phyloP scores from a whole-genome alignment of 2,113 vertebrate species.

The Crypturellus undulatus region DNA sequence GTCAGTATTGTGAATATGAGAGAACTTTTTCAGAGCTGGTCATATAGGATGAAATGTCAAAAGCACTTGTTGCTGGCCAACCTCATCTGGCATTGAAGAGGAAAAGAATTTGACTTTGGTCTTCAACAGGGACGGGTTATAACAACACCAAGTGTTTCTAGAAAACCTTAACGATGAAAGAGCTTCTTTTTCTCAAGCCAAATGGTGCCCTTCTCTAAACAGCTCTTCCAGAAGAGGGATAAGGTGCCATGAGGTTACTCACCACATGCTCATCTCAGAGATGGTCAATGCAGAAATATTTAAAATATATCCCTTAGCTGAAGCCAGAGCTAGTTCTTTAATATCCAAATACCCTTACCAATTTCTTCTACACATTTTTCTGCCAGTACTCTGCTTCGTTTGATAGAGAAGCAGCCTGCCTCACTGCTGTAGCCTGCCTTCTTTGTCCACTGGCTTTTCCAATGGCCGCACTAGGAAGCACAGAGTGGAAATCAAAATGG shows the following conservation, averaged over 20 bases:
- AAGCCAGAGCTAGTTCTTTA: neutral
- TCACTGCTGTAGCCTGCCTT: neutral
- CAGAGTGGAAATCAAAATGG: neutral
- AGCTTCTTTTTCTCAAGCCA: constrained; percentile 47
- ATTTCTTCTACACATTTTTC: neutral
- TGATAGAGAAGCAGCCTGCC: neutral
- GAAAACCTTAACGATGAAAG: constrained; percentile 56
- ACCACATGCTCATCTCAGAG: constrained; percentile 4
- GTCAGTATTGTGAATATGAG: constrained; percentile 10
- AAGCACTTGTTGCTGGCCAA: constrained; percentile 42
- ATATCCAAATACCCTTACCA: neutral
- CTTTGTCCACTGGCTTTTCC: neutral
- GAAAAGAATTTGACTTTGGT: constrained; percentile 6
- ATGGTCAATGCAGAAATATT: neutral
- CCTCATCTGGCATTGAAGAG: constrained; percentile 21
- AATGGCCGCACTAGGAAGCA: neutral
- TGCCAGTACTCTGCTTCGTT: neutral
- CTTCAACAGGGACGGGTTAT: constrained; percentile 7
- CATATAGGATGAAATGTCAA: neutral
- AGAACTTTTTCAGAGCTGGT: constrained; percentile 33
- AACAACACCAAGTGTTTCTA: constrained; percentile 47
- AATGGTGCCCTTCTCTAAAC: neutral
- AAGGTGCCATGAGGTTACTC: constrained; percentile 27
- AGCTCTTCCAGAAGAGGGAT: neutral
- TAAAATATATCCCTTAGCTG: neutral